These are phyloP conservation scores for Hylaea fasciaria DNA, from an alignment of 2,888 invertebrate genomes.

Conservation along the genomic window DNA sequence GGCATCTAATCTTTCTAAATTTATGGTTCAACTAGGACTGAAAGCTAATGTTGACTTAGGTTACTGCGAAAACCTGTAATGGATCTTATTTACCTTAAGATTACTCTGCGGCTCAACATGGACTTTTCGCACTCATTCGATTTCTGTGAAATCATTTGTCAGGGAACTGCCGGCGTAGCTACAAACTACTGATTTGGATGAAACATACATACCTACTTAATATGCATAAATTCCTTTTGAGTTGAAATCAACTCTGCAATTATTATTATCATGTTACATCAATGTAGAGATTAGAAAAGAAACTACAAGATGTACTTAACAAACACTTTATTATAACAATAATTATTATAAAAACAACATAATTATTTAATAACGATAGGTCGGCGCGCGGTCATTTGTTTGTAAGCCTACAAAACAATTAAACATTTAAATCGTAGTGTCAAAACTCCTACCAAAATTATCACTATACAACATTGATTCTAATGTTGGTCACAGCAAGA, in stretches of 20 bases:
- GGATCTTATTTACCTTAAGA: background rate
- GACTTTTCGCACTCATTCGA: background rate
- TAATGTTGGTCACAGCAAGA: background rate
- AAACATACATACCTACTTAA: too few species aligned
- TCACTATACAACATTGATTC: background rate
- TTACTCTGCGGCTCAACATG: background rate
- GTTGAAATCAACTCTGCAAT: too few species aligned
- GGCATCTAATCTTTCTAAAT: too few species aligned
- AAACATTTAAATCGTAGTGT: slow-evolving; percentile 31
- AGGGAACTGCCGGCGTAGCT: too few species aligned
- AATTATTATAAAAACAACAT: slow-evolving; percentile 79
- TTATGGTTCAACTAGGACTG: background rate
- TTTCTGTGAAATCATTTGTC: too few species aligned
- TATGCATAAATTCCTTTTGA: too few species aligned
- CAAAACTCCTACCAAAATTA: slow-evolving; percentile 31
- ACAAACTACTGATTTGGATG: too few species aligned
- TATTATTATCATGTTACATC: too few species aligned
- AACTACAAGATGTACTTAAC: slow-evolving; percentile 67
- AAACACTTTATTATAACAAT: slow-evolving; percentile 82
- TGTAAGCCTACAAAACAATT: slow-evolving; percentile 41
- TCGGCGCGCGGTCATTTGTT: slow-evolving; percentile 54
- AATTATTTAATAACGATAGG: slow-evolving; percentile 59
- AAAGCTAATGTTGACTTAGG: slow-evolving; percentile 1
- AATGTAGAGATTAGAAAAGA: background rate
- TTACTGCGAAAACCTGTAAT: background rate